Evolutionary conservation across 2,113 vertebrate genomes (phyloP), one percentile per base, ranked within the genome.

Genomic region (Hemibagrus wyckioides): DNA sequence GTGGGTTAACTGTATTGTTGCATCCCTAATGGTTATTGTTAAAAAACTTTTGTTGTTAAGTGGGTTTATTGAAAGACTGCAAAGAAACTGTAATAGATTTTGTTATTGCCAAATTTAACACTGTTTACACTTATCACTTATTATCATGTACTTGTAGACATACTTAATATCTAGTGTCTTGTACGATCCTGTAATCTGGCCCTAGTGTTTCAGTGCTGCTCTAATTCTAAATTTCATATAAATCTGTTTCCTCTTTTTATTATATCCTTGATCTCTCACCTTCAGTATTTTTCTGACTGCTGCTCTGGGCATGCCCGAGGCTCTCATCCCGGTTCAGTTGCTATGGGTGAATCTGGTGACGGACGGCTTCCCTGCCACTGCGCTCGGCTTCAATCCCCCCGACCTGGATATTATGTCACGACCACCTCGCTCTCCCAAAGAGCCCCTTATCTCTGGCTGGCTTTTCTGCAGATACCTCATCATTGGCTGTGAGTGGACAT

Each of bases 311-410:
- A 96, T 96, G 95, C 95, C 95, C 0, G 95, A 96, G 89, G 95
- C 95, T 0, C 91, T 96, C 84, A 96, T 96, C 90, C 95, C 95
- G 1, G 95, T 96, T 30, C 95, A 96, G 90, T 88, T 96, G 86
- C 91, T 95, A 0, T 95, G 95, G 95, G 95, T 96, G 80, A 96
- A 96, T 91, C 92, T 96, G 89, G 95, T 96, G 52, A 96, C 95
- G 0, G 95, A 96, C 0, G 95, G 95, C n/a, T 95, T 96, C 85
- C 95, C 95, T 8, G 95, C 95, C 19, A 96, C 95, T 2, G 95
- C 95, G 3, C 91, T 96, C 77, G 95, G 95, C 71, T 96, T 96
- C 89, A 96, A 96, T 89, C 95, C 95, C 21, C 95, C 95, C 0
- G 95, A 96, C 88, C 91, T 96, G 86, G 95, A 96, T 91, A 96